Percentiles rank a stretch among this genome's conserved stretches.
phyloP scores from a whole-genome alignment of 2,888 invertebrate species.

The Chrysotoxum bicinctum region DNA sequence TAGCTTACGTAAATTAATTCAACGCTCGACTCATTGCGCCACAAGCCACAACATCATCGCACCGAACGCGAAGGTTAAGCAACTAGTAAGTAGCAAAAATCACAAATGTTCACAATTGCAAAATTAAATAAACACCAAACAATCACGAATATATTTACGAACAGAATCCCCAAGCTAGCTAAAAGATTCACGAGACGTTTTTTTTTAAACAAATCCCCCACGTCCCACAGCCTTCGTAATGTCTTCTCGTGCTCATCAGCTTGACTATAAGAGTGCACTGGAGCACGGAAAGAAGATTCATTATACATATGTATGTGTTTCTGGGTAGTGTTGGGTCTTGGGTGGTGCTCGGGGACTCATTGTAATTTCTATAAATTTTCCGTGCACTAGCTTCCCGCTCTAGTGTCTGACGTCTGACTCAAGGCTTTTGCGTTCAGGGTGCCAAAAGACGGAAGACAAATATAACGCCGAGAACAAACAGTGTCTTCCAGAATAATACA shows the following conservation, averaged over 20 bases:
- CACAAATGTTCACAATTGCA: constrained; percentile 49
- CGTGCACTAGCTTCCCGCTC: not conserved
- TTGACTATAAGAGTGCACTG: constrained; percentile 9
- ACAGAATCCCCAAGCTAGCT: constrained; percentile 32
- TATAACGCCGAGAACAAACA: not conserved
- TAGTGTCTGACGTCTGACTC: not conserved
- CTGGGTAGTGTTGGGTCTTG: not conserved
- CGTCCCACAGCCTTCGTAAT: not conserved
- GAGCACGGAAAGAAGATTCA: constrained; percentile 23
- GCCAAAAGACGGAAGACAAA: constrained; percentile 45
- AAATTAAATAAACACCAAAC: constrained; percentile 67
- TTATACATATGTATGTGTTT: not conserved
- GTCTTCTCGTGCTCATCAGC: not conserved
- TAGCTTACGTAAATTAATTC: constrained; percentile 41
- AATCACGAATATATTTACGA: constrained; percentile 34
- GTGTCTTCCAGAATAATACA: not conserved
- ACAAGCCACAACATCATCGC: not conserved
- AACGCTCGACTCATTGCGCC: constrained; percentile 16
- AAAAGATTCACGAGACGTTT: constrained; percentile 2
- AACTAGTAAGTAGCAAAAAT: constrained; percentile 37
- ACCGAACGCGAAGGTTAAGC: constrained; percentile 47
- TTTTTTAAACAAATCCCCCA: not conserved
- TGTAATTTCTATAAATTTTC: constrained; percentile 12
- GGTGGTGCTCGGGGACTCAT: not conserved
- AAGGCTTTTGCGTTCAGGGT: constrained; percentile 18